Evolutionary conservation across 2,797 vertebrate species (phyloP).

Genomic region (Darevskia mixta): DNA sequence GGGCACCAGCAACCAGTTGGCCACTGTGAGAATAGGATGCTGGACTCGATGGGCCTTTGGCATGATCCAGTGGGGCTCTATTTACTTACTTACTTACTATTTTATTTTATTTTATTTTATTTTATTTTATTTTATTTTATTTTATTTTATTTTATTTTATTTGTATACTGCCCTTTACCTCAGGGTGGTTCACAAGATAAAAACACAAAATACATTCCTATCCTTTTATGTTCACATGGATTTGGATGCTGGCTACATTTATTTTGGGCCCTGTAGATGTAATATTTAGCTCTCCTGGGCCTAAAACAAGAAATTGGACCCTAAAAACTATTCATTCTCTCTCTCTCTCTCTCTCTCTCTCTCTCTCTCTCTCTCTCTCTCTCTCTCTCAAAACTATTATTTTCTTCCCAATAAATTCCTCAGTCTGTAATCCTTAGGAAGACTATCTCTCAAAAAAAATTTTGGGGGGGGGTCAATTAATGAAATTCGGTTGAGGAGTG

Average conservation of each 20-base stretch:
- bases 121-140: too few relatives aligned
- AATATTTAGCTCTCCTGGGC: neutral
- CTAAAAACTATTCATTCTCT: neutral
- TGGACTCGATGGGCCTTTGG: too few relatives aligned
- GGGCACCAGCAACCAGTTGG: too few relatives aligned
- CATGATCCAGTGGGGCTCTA: too few relatives aligned
- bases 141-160: too few relatives aligned
- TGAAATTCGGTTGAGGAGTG: slow-evolving; percentile 5
- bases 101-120: too few relatives aligned
- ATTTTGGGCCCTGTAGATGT: neutral
- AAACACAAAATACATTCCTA: too few relatives aligned
- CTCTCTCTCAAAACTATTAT: neutral
- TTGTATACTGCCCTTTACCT: too few relatives aligned
- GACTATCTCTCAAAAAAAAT: neutral
- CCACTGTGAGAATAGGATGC: too few relatives aligned
- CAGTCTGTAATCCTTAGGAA: neutral
- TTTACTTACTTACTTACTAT: too few relatives aligned
- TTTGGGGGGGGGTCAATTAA: neutral
- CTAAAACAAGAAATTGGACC: slow-evolving; percentile 29
- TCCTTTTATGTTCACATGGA: too few relatives aligned
- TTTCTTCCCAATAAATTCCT: slow-evolving; percentile 7
- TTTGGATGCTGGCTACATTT: neutral
- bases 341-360: neutral
- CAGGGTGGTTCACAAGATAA: too few relatives aligned
- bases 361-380: neutral